phyloP scores from a whole-genome alignment of 2,113 vertebrate species.

The Sprattus sprattus region DNA sequence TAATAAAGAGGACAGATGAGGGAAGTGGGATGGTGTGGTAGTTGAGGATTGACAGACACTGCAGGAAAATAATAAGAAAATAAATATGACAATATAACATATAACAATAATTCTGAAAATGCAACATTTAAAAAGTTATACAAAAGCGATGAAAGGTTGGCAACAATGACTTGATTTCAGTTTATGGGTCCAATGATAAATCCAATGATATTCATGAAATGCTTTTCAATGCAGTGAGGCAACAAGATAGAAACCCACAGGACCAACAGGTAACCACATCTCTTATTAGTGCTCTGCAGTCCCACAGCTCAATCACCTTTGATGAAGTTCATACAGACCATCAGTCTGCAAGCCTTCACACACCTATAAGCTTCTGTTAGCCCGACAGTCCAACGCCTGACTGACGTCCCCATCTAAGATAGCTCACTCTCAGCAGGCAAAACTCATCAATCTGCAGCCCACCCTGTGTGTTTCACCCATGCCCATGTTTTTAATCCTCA shows the following conservation, averaged over 20 bases:
- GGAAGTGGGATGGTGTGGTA: constrained; percentile 50
- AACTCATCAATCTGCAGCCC: background rate
- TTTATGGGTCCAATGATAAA: too few relatives aligned
- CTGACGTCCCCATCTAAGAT: background rate
- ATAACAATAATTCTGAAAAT: background rate
- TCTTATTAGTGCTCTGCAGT: background rate
- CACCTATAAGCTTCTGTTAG: background rate
- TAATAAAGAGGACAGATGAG: constrained; percentile 43
- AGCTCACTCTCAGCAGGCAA: background rate
- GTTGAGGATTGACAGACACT: too few relatives aligned
- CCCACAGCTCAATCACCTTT: background rate
- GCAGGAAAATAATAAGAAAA: background rate
- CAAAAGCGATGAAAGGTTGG: constrained; percentile 10
- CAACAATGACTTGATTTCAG: background rate
- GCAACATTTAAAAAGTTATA: background rate
- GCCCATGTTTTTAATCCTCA: background rate
- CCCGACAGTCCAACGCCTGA: background rate
- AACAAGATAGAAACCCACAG: background rate
- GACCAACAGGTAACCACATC: background rate
- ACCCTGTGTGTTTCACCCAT: background rate
- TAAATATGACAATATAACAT: too few relatives aligned
- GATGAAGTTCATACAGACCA: background rate
- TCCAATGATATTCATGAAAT: background rate
- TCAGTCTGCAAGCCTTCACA: background rate
- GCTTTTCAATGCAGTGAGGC: background rate